phyloP scores from a whole-genome alignment of 2,888 invertebrate species.

The Mimumesa dahlbomi region DNA sequence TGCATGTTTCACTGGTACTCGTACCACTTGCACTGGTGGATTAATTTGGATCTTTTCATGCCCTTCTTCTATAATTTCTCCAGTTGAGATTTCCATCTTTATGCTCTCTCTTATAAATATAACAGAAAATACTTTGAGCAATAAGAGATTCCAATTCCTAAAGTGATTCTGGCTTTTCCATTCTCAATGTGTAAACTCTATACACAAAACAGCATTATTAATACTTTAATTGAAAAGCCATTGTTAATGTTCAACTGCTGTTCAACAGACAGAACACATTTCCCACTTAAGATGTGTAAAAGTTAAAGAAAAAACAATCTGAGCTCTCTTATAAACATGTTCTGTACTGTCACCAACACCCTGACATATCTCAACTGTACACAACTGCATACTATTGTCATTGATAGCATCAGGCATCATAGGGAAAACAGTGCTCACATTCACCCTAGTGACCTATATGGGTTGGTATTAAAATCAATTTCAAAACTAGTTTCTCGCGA shows the following conservation, averaged over 20 bases:
- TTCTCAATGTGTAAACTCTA: neutral
- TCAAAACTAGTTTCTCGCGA: neutral
- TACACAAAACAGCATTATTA: neutral
- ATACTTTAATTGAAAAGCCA: too few relatives aligned
- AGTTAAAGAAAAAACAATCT: too few relatives aligned
- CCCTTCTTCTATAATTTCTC: conserved; percentile 49
- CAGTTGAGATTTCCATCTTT: conserved; percentile 50
- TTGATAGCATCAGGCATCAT: too few relatives aligned
- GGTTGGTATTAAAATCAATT: conserved; percentile 11
- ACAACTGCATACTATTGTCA: too few relatives aligned
- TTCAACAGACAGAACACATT: too few relatives aligned
- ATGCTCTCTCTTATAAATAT: neutral
- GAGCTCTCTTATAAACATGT: too few relatives aligned
- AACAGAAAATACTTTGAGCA: neutral
- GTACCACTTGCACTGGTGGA: conserved; percentile 65
- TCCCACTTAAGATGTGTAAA: too few relatives aligned
- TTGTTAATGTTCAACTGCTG: too few relatives aligned
- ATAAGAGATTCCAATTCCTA: neutral
- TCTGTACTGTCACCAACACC: too few relatives aligned
- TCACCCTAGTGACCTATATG: too few relatives aligned
- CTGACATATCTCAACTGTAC: too few relatives aligned
- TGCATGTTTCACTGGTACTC: conserved; percentile 79
- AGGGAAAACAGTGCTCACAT: too few relatives aligned
- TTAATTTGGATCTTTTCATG: conserved; percentile 51
- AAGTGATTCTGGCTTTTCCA: conserved; percentile 1